These are phyloP conservation scores for Yponomeuta malinellus DNA, from an alignment of 2,888 invertebrate genomes.

Conservation along the genomic window DNA sequence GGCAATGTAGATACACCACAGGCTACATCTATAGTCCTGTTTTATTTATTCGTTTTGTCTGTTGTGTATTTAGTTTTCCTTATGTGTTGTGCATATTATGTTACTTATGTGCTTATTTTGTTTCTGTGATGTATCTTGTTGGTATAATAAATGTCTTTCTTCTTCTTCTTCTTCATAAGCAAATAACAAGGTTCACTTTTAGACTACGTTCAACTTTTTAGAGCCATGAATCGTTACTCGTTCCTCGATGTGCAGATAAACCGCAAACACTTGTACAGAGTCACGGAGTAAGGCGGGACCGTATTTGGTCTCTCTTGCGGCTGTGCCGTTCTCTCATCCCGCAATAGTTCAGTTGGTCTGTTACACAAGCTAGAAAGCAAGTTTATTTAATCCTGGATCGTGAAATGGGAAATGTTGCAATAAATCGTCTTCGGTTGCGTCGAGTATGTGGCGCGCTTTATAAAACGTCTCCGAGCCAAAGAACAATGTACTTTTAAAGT, in stretches of 20 bases:
- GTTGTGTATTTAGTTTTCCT: too few relatives aligned
- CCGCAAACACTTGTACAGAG: neutral
- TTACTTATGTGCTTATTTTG: too few relatives aligned
- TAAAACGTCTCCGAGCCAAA: neutral
- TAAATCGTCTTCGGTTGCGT: neutral
- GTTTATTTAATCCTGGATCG: slow-evolving; percentile 3
- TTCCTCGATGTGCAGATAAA: neutral
- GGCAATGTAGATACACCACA: too few relatives aligned
- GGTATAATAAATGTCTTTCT: too few relatives aligned
- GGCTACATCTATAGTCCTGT: too few relatives aligned
- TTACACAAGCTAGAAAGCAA: neutral
- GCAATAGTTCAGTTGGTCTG: neutral
- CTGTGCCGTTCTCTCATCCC: neutral
- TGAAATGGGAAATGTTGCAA: neutral
- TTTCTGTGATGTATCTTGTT: too few relatives aligned
- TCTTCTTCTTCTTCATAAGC: too few relatives aligned
- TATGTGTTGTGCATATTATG: too few relatives aligned
- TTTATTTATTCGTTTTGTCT: too few relatives aligned
- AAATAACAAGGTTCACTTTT: neutral
- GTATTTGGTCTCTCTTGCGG: neutral
- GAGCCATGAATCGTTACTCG: neutral
- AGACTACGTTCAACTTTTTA: neutral
- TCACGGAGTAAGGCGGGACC: neutral
- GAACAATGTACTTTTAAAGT: neutral
- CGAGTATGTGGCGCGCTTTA: slow-evolving; percentile 1